phyloP scores from a whole-genome alignment of 2,888 invertebrate genomes.

The Lissonota sp. region DNA sequence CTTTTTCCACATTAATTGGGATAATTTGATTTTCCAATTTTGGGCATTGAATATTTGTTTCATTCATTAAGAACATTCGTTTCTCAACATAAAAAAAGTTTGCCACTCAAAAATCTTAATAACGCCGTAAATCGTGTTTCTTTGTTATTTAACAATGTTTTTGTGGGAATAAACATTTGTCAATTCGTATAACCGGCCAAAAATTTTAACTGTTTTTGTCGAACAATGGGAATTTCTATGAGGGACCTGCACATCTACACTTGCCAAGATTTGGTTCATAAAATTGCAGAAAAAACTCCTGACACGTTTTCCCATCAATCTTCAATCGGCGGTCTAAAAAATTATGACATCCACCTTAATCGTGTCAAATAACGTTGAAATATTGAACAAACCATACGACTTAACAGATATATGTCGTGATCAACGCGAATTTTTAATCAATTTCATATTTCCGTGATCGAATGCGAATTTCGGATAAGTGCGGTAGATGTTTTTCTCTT shows the following conservation, averaged over 20 bases:
- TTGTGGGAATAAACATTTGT: no score
- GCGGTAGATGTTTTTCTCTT: no score
- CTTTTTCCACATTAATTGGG: background rate
- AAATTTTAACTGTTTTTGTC: no score
- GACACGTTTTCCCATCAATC: background rate
- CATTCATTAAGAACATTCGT: no score
- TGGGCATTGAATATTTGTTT: no score
- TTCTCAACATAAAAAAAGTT: no score
- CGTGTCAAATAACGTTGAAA: background rate
- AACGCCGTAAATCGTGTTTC: no score
- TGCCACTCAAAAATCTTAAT: no score
- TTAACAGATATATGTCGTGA: background rate
- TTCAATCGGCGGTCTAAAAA: background rate
- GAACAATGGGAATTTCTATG: no score
- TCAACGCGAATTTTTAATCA: background rate
- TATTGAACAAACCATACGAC: background rate
- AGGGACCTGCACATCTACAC: no score
- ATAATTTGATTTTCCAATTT: background rate
- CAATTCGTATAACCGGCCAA: no score
- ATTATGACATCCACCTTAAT: constrained; percentile 4
- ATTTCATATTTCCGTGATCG: background rate
- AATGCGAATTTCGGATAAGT: background rate
- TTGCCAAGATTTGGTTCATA: background rate
- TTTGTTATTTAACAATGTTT: no score
- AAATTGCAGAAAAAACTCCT: background rate